These are phyloP conservation scores for Porites lobata DNA, from an alignment of 92 coral and sea anemone genomes.

Conservation along the genomic window DNA sequence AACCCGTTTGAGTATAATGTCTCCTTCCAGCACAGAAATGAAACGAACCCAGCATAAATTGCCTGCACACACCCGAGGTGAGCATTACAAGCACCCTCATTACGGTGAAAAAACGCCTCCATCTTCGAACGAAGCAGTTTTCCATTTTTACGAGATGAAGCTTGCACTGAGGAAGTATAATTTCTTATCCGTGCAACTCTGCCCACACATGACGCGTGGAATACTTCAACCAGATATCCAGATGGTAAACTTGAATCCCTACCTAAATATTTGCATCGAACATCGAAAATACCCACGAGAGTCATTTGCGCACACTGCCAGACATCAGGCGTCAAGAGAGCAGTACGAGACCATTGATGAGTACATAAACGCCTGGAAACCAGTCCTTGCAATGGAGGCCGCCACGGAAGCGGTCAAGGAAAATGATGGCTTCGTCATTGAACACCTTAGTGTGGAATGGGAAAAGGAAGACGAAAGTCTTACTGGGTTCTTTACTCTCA, in stretches of 20 bases:
- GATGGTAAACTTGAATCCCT: conserved; percentile 72
- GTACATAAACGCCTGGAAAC: conserved; percentile 83
- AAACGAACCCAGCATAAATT: neutral
- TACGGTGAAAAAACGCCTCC: conserved; percentile 4
- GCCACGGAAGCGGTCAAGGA: conserved; percentile 83
- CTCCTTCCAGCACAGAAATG: neutral
- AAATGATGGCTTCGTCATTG: conserved; percentile 78
- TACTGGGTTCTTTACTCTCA: conserved; percentile 50
- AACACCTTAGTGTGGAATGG: conserved; percentile 55
- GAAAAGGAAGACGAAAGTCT: neutral
- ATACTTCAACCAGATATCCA: conserved; percentile 84
- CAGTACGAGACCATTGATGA: conserved; percentile 55
- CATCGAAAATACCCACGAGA: conserved; percentile 82
- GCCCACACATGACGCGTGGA: conserved; percentile 70
- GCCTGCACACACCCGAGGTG: neutral
- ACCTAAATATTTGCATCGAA: conserved; percentile 85
- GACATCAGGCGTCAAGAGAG: conserved; percentile 68
- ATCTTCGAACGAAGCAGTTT: conserved; percentile 18
- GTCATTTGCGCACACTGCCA: conserved; percentile 80
- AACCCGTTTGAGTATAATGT: neutral
- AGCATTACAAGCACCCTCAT: conserved; percentile 62
- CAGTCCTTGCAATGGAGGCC: conserved; percentile 92
- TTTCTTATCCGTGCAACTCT: conserved; percentile 76
- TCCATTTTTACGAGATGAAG: conserved; percentile 71
- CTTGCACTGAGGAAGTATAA: conserved; percentile 69